Conservation (phyloP, 2,797 vertebrate genomes). For the Chelidonichthys spinosus region DNA sequence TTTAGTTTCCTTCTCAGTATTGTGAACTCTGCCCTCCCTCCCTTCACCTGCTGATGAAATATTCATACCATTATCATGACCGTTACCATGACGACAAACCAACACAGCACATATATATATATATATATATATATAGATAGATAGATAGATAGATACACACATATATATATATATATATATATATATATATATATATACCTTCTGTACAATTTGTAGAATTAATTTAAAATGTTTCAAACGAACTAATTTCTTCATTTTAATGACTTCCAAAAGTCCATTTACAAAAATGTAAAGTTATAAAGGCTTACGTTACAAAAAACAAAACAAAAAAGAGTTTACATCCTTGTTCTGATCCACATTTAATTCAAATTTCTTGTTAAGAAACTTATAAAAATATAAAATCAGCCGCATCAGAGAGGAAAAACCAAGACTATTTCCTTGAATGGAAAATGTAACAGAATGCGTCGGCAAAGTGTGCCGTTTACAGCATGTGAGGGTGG, state of each 20-base stretch:
- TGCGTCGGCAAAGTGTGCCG: not conserved
- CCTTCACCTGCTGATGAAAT: too few relatives aligned
- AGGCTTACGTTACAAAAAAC: conserved; percentile 7
- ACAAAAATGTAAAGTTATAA: conserved; percentile 44
- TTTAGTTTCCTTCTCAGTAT: too few relatives aligned
- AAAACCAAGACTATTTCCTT: not conserved
- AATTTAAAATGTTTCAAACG: conserved; percentile 9
- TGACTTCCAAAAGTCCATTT: conserved; percentile 9
- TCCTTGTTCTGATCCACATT: not conserved
- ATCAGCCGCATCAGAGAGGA: not conserved
- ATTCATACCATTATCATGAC: too few relatives aligned
- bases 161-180: too few relatives aligned
- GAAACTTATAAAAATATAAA: conserved; percentile 56
- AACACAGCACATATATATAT: too few relatives aligned
- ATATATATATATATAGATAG: too few relatives aligned
- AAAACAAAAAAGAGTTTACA: not conserved
- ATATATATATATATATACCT: too few relatives aligned
- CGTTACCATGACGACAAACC: too few relatives aligned
- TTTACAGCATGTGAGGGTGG: not conserved
- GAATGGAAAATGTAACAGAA: not conserved
- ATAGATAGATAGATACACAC: too few relatives aligned
- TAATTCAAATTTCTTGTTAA: not conserved
- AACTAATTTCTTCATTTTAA: conserved; percentile 34
- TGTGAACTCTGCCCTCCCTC: too few relatives aligned
- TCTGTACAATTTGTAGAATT: too few relatives aligned